Evolutionary conservation across 2,888 invertebrate species (phyloP).

Genomic region (Drosophila colorata): DNA sequence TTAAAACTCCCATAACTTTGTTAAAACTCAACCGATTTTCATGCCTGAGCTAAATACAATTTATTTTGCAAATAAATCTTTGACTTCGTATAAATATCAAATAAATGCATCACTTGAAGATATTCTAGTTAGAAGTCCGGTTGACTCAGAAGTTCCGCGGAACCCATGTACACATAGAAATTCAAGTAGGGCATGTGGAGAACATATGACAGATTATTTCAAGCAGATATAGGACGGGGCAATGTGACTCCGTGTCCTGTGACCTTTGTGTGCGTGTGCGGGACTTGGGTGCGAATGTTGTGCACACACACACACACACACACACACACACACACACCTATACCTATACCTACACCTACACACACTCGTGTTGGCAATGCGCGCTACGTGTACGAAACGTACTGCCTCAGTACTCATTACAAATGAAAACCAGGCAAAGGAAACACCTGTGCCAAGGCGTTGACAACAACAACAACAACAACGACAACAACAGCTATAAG

Average conservation of each 20-base stretch:
- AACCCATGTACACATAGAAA: conserved; percentile 1
- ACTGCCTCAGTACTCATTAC: conserved; percentile 48
- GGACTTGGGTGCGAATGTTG: conserved; percentile 30
- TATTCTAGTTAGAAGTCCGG: not conserved
- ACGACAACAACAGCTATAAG: not conserved
- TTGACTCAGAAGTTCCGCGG: not conserved
- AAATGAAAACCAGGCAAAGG: conserved; percentile 41
- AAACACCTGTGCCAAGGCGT: conserved; percentile 67
- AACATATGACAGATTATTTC: conserved; percentile 33
- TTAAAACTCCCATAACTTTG: too few relatives aligned
- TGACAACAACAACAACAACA: conserved; percentile 55
- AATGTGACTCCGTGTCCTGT: conserved; percentile 1
- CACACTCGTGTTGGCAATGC: too few relatives aligned
- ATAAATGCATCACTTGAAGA: too few relatives aligned
- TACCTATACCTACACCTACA: not conserved
- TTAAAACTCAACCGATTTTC: too few relatives aligned
- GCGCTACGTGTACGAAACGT: conserved; percentile 40
- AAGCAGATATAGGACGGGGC: conserved; percentile 14
- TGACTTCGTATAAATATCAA: too few relatives aligned
- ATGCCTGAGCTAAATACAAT: too few relatives aligned
- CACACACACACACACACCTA: conserved; percentile 4
- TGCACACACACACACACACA: conserved; percentile 10
- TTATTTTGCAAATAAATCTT: too few relatives aligned
- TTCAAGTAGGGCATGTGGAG: conserved; percentile 2
- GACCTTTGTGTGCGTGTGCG: conserved; percentile 20